Evolutionary conservation across 2,797 vertebrate species (phyloP).

Genomic region (Orestias chungarensis): DNA sequence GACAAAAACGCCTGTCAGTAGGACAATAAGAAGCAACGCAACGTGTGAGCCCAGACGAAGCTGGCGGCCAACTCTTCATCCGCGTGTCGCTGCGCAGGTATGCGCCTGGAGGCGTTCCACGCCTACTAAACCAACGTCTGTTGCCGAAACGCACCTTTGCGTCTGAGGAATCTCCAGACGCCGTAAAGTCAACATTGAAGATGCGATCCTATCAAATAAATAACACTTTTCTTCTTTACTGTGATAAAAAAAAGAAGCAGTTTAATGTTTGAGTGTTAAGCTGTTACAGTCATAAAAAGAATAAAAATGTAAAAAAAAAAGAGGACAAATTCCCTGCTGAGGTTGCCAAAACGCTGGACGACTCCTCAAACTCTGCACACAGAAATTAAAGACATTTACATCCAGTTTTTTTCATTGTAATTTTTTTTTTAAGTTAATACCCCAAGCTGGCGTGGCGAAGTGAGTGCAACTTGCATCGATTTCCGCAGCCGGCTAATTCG

Average conservation of each 20-base stretch:
- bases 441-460: constrained; percentile 54
- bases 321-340: constrained; percentile 21
- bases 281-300: constrained; percentile 36
- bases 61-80: constrained; percentile 34
- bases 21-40: constrained; percentile 30
- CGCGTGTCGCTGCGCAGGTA: constrained; percentile 40
- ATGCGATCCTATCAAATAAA: constrained; percentile 42
- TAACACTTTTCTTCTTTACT: constrained; percentile 24
- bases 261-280: constrained; percentile 57
- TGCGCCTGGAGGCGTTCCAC: constrained; percentile 36
- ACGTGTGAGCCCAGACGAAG: constrained; percentile 31
- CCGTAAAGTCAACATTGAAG: constrained; percentile 25
- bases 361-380: constrained; percentile 30
- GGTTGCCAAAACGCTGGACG: constrained; percentile 47
- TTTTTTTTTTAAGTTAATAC: constrained; percentile 38
- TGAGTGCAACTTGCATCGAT: constrained; percentile 54
- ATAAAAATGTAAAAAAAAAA: constrained; percentile 12
- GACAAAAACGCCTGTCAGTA: constrained; percentile 25
- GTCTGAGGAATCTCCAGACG: constrained; percentile 50
- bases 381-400: constrained; percentile 47
- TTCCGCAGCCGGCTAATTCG: constrained; percentile 66
- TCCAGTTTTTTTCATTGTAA: constrained; percentile 27
- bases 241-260: constrained; percentile 55
- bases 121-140: constrained; percentile 29
- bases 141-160: constrained; percentile 29